These are phyloP conservation scores for Halichoeres trimaculatus DNA, from an alignment of 2,113 vertebrate genomes.

Conservation along the genomic window DNA sequence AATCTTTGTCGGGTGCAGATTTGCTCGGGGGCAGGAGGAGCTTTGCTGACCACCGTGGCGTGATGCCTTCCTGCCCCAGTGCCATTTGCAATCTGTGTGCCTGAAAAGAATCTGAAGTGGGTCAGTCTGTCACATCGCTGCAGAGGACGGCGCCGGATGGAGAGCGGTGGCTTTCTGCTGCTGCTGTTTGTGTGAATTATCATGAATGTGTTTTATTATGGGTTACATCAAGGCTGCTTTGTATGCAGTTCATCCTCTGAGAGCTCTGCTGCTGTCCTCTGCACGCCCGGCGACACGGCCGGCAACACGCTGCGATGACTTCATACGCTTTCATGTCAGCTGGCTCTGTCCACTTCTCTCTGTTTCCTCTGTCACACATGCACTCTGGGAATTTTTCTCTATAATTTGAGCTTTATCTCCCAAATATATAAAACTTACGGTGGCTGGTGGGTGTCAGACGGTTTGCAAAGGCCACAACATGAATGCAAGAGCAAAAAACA, in stretches of 20 bases:
- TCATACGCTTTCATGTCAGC: slow-evolving; percentile 10
- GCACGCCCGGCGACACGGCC: slow-evolving; percentile 8
- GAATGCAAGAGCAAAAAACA: too few relatives aligned
- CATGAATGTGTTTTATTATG: neutral
- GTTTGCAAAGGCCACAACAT: too few relatives aligned
- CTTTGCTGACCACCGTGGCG: slow-evolving; percentile 45
- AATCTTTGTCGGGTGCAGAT: slow-evolving; percentile 54
- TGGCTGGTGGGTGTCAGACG: too few relatives aligned
- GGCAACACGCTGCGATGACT: slow-evolving; percentile 1
- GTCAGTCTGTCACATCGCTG: slow-evolving; percentile 64
- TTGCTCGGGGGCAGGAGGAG: slow-evolving; percentile 32
- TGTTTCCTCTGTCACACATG: neutral
- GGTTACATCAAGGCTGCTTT: neutral
- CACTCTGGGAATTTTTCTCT: neutral
- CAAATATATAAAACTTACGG: too few relatives aligned
- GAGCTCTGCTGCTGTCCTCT: neutral
- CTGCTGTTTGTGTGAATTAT: neutral
- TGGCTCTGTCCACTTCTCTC: neutral
- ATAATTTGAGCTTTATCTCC: neutral
- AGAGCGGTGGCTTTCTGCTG: slow-evolving; percentile 4
- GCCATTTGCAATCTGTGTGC: slow-evolving; percentile 54
- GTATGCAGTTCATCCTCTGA: neutral
- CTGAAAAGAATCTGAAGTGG: slow-evolving; percentile 60
- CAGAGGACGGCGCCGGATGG: neutral
- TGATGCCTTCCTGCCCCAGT: slow-evolving; percentile 65